These are phyloP conservation scores for Pseudorasbora parva DNA, from an alignment of 2,113 vertebrate species.

Conservation along the genomic window DNA sequence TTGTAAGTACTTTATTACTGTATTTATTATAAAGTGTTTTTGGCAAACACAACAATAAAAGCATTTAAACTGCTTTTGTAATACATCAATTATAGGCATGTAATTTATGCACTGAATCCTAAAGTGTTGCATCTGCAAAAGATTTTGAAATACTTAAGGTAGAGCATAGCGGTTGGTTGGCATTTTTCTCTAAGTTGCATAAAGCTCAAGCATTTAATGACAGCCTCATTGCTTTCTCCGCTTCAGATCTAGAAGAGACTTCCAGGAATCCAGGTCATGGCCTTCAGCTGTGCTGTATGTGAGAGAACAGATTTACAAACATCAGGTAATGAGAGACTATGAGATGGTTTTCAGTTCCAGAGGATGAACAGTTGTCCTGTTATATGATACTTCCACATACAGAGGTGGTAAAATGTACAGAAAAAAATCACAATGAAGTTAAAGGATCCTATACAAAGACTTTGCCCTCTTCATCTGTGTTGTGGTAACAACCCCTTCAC, in stretches of 20 bases:
- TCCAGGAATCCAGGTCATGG: neutral
- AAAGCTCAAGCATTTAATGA: too few species aligned
- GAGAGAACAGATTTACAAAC: slow-evolving; percentile 7
- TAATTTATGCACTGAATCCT: too few species aligned
- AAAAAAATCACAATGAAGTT: neutral
- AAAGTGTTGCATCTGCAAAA: too few species aligned
- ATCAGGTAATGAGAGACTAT: slow-evolving; percentile 20
- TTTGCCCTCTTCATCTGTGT: neutral
- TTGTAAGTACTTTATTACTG: too few species aligned
- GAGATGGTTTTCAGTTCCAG: slow-evolving; percentile 7
- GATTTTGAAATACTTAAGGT: too few species aligned
- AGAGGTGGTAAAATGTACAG: neutral
- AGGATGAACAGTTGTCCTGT: neutral
- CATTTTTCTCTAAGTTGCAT: too few species aligned
- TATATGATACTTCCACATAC: neutral
- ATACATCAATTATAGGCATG: too few species aligned
- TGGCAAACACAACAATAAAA: too few species aligned
- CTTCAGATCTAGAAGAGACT: neutral
- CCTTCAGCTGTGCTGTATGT: neutral
- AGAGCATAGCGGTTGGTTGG: too few species aligned
- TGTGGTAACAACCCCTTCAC: neutral
- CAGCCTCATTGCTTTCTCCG: too few species aligned
- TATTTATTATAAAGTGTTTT: too few species aligned
- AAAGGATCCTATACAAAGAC: neutral
- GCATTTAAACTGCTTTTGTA: too few species aligned